Base-by-base conservation (phyloP, 2,113 vertebrate species). In the Hyla sarda region DNA sequence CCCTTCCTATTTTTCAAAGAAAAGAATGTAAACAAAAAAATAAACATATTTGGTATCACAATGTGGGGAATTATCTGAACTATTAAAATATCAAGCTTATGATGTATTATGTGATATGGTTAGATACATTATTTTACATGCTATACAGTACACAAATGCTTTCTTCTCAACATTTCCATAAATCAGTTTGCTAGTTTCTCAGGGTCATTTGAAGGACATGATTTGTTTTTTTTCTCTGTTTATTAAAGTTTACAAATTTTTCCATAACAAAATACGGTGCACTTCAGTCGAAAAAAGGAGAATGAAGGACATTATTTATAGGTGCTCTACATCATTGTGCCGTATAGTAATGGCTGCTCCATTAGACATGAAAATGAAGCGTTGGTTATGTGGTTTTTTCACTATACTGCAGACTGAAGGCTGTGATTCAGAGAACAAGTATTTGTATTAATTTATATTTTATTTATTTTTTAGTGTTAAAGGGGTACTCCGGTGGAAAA, bases 311-410 rank as follows among this genome's bases (percentile, higher is more conserved):
- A n/a, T n/a, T n/a, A n/a, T n/a, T n/a, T n/a, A n/a, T n/a, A n/a
- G n/a, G n/a, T n/a, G n/a, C n/a, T n/a, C n/a, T n/a, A n/a, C n/a
- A 50, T 52, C 17, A 32, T 77, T 77, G 45, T 76, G 74, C 28
- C 13, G 14, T 41, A 23, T 41, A 72, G 10, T 72, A 19, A 72
- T 23, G 19, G 21, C 6, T 41, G 34, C 23, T 72, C 21, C 34
- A 41, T 72, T 34, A 7, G 69, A 41, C 19, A 23, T 37, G 32
- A 41, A 16, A 41, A 72, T 72, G 19, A 21, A 72, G 34, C 69
- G 34, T 72, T 13, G 34, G 34, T 72, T 72, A 41, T 41, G 34
- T 41, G n/a, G n/a, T n/a, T n/a, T n/a, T n/a, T n/a, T n/a, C n/a
- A n/a, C n/a, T n/a, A n/a, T n/a, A 30, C 67, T 71, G 30, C 67